phyloP scores from a whole-genome alignment of 2,797 vertebrate genomes.

The Pangasius larnaudii region DNA sequence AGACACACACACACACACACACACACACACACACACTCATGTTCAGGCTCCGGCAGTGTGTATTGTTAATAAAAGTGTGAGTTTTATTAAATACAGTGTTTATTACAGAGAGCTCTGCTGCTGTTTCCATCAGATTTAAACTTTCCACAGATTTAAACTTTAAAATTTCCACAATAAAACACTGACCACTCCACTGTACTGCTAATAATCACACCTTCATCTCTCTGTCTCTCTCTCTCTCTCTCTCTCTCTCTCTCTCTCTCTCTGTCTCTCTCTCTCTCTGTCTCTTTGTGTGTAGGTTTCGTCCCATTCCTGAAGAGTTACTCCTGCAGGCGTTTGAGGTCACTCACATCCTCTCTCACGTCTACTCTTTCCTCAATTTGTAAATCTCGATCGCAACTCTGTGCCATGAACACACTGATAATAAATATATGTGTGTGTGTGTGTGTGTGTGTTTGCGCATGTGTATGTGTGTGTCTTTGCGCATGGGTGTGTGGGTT shows the following conservation, averaged over 20 bases:
- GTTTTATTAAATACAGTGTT: background rate
- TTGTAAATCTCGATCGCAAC: background rate
- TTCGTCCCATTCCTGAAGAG: slow-evolving; percentile 73
- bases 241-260: background rate
- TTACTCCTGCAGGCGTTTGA: slow-evolving; percentile 74
- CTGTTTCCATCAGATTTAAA: background rate
- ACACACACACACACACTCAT: background rate
- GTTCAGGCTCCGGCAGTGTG: background rate
- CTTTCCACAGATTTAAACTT: background rate
- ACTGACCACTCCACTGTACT: background rate
- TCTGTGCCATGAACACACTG: background rate
- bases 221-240: background rate
- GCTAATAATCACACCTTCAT: background rate
- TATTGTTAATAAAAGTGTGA: background rate
- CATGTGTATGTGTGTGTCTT: background rate
- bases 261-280: background rate
- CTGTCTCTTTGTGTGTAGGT: slow-evolving; percentile 53
- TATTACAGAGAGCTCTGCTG: background rate
- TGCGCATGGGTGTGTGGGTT: slow-evolving; percentile 1
- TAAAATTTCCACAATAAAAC: background rate
- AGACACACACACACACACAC: slow-evolving; percentile 39
- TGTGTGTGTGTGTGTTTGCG: background rate
- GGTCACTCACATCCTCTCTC: slow-evolving; percentile 59
- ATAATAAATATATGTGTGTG: background rate
- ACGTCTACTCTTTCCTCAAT: background rate